phyloP scores from a whole-genome alignment of 1,140 invertebrate genomes.

The Akabosia matsudoensis region DNA sequence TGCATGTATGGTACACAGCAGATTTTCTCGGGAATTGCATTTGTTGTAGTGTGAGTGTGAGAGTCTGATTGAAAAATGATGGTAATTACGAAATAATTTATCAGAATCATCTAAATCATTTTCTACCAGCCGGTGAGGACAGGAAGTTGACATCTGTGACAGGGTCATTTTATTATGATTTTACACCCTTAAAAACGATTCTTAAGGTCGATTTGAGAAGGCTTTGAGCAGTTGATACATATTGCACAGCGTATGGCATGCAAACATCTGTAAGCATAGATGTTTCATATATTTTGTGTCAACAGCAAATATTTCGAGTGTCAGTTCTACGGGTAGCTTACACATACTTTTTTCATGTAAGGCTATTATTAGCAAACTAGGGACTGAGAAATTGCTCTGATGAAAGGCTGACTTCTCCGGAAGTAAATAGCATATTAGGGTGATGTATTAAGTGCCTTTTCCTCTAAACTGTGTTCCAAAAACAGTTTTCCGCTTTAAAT shows the following conservation, averaged over 20 bases:
- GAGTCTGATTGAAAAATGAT: not conserved
- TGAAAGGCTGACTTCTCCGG: not conserved
- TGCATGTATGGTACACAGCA: no score
- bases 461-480: not conserved
- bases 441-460: not conserved
- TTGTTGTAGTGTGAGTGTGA: not conserved
- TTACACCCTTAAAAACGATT: not conserved
- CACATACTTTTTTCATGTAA: no score
- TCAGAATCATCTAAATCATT: not conserved
- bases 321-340: no score
- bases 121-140: not conserved
- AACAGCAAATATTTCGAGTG: not conserved
- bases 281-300: no score
- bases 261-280: no score
- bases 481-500: not conserved
- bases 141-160: not conserved
- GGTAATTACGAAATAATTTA: not conserved
- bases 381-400: not conserved
- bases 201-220: no score
- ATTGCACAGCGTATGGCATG: no score
- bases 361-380: no score
- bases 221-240: no score
- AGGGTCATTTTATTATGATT: not conserved
- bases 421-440: not conserved
- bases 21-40: no score